Conservation (phyloP, 1,140 invertebrate genomes). For the Mactra quadrangularis region DNA sequence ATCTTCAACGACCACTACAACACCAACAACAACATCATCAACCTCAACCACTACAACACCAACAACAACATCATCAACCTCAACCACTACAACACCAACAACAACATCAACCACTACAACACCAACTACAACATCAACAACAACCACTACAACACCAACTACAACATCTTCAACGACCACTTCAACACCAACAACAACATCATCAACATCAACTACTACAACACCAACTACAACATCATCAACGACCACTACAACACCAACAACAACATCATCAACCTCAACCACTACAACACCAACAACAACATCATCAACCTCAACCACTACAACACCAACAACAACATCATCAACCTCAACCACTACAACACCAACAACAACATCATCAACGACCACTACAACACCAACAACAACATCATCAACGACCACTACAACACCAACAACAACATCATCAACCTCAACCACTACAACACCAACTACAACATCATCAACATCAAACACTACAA, state of each 20-base stretch:
- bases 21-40: background rate
- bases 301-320: background rate
- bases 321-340: constrained; percentile 2
- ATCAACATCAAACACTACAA: background rate
- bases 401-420: background rate
- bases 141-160: background rate
- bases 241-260: constrained; percentile 7
- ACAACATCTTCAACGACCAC: constrained; percentile 18
- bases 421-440: background rate
- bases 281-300: constrained; percentile 3
- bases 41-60: constrained; percentile 2
- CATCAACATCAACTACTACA: background rate
- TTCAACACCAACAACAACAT: background rate
- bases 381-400: background rate
- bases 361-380: background rate
- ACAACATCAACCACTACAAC: background rate
- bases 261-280: constrained; percentile 1
- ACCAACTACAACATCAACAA: background rate
- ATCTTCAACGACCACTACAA: constrained; percentile 11
- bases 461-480: background rate
- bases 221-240: background rate
- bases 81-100: constrained; percentile 9
- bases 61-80: background rate
- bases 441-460: background rate
- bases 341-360: background rate